Evolutionary conservation across 2,113 vertebrate genomes (phyloP).

Genomic region (Tricholaema leucomelas): DNA sequence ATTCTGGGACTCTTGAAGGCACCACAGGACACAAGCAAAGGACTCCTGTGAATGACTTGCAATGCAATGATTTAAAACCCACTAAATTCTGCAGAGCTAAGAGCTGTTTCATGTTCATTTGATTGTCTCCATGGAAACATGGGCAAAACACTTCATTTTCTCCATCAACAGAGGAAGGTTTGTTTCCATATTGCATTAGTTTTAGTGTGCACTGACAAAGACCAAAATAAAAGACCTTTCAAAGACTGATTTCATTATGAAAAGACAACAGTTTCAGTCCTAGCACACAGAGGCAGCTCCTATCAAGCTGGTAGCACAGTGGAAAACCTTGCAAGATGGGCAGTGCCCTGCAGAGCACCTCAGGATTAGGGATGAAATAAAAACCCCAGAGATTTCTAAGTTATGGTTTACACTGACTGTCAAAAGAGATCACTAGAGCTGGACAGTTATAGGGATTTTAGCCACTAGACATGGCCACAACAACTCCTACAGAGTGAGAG

Average conservation of each 20-base stretch:
- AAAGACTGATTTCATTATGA: slow-evolving; percentile 3
- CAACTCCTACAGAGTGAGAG: background rate
- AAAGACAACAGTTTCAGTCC: background rate
- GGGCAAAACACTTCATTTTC: slow-evolving; percentile 5
- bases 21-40: background rate
- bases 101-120: slow-evolving; percentile 26
- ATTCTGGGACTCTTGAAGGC: background rate
- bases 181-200: slow-evolving; percentile 56
- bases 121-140: slow-evolving; percentile 72
- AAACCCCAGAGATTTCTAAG: background rate
- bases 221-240: slow-evolving; percentile 19
- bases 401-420: background rate
- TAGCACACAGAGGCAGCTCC: background rate
- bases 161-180: slow-evolving; percentile 40
- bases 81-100: slow-evolving; percentile 40
- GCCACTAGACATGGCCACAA: background rate
- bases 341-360: background rate
- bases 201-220: slow-evolving; percentile 10
- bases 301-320: background rate
- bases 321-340: background rate
- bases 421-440: background rate
- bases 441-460: background rate
- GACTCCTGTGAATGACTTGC: background rate
- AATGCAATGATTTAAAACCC: slow-evolving; percentile 23
- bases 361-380: background rate